Percentiles rank a stretch among this genome's conserved stretches.
Conservation (phyloP, 2,888 invertebrate genomes). For the Harpagoxenus sublaevis region DNA sequence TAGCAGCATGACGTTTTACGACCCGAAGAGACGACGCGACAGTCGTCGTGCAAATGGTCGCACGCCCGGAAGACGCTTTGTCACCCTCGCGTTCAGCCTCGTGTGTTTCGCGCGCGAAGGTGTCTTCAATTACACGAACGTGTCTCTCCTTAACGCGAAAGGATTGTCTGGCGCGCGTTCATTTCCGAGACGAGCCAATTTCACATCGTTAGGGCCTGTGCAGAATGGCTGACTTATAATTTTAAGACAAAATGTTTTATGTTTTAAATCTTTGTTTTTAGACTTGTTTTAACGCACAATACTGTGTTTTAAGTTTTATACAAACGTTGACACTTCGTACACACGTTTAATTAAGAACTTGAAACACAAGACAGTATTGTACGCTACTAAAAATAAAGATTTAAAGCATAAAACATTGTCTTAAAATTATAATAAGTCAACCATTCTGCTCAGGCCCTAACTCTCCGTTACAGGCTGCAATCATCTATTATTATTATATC, state of each 20-base stretch:
- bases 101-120: conserved; percentile 21
- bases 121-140: conserved; percentile 54
- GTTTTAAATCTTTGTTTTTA: no score
- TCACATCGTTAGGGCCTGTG: neutral
- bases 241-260: no score
- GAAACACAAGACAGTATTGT: no score
- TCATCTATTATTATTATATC: neutral
- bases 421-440: no score
- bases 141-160: conserved; percentile 7
- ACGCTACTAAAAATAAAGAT: no score
- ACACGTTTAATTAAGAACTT: no score
- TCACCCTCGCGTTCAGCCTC: neutral
- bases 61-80: conserved; percentile 52
- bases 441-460: no score
- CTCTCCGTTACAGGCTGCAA: neutral
- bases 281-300: no score
- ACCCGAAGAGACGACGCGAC: conserved; percentile 62
- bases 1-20: conserved; percentile 66
- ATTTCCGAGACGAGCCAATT: neutral
- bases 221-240: no score
- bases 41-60: conserved; percentile 58
- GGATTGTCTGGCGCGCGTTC: neutral
- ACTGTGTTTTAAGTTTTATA: no score
- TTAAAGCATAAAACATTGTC: no score
- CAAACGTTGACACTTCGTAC: no score